Conservation (phyloP, 2,113 vertebrate genomes). For the Rhodinocichla rosea region DNA sequence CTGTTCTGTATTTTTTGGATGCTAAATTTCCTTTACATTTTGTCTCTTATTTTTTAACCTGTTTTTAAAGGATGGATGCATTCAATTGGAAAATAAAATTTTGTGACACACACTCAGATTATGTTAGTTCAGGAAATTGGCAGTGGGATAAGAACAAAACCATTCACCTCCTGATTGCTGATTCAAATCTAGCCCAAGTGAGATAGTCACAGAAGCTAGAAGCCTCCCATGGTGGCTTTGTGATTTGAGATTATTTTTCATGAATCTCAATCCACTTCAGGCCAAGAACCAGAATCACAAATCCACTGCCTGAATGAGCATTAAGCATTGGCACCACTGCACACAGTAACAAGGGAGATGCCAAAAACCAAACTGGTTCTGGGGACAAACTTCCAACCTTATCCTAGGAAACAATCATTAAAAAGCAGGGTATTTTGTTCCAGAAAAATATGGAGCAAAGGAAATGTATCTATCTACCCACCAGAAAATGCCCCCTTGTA, state of each 20-base stretch:
- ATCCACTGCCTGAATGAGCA: constrained; percentile 37
- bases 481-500: not conserved
- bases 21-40: constrained; percentile 44
- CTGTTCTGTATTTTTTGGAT: constrained; percentile 31
- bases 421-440: not conserved
- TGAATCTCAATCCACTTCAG: constrained; percentile 40
- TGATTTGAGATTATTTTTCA: constrained; percentile 58
- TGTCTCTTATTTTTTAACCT: constrained; percentile 4
- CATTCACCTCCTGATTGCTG: constrained; percentile 48
- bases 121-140: constrained; percentile 38
- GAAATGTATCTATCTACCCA: accelerated
- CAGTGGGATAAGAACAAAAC: constrained; percentile 50
- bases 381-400: not conserved
- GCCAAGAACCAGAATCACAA: constrained; percentile 17
- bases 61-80: constrained; percentile 21
- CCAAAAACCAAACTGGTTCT: not conserved
- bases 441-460: not conserved
- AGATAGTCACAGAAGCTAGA: constrained; percentile 33
- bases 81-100: constrained; percentile 52
- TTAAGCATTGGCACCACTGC: constrained; percentile 14
- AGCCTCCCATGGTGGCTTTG: constrained; percentile 35
- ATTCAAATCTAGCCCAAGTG: constrained; percentile 56
- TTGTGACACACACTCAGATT: not conserved
- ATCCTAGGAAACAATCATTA: not conserved
- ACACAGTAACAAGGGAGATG: not conserved